Evolutionary conservation across 2,888 invertebrate species (phyloP).

Genomic region (Patella ulyssiponensis): DNA sequence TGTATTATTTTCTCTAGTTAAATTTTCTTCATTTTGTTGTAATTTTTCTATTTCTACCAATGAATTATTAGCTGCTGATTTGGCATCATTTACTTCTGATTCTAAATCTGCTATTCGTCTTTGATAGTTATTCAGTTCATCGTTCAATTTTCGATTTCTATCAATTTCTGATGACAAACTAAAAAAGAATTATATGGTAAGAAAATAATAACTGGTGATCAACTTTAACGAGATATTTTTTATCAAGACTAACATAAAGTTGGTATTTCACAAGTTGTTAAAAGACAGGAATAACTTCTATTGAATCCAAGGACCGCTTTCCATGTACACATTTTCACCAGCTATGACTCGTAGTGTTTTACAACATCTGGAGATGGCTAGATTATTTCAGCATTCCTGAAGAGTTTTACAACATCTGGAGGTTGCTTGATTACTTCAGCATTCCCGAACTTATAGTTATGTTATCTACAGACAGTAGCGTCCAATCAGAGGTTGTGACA

Average conservation of each 20-base stretch:
- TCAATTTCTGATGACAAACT: slow-evolving; percentile 59
- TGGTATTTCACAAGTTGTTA: slow-evolving; percentile 29
- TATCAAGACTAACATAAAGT: not conserved
- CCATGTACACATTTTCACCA: no score
- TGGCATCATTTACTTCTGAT: slow-evolving; percentile 50
- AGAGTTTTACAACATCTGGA: no score
- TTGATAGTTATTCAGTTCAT: slow-evolving; percentile 58
- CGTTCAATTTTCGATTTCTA: slow-evolving; percentile 54
- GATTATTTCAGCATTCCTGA: no score
- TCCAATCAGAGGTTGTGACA: no score
- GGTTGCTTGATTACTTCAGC: no score
- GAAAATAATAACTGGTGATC: not conserved
- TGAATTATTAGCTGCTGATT: slow-evolving; percentile 44
- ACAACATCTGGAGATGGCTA: no score
- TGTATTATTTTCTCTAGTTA: slow-evolving; percentile 59
- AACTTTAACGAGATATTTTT: slow-evolving; percentile 11
- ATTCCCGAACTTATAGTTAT: no score
- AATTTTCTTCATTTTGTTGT: slow-evolving; percentile 53
- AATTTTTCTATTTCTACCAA: slow-evolving; percentile 51
- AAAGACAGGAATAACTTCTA: slow-evolving; percentile 51
- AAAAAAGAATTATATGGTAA: slow-evolving; percentile 14
- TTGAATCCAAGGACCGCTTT: slow-evolving; percentile 42
- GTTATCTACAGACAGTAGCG: no score
- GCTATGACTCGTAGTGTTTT: no score
- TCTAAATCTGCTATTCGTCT: slow-evolving; percentile 47